A percentile compares a stretch with the other conserved stretches of the same genome.
These are phyloP conservation scores for Cochlearius cochlearius DNA, from an alignment of 2,113 vertebrate genomes.

Conservation along the genomic window DNA sequence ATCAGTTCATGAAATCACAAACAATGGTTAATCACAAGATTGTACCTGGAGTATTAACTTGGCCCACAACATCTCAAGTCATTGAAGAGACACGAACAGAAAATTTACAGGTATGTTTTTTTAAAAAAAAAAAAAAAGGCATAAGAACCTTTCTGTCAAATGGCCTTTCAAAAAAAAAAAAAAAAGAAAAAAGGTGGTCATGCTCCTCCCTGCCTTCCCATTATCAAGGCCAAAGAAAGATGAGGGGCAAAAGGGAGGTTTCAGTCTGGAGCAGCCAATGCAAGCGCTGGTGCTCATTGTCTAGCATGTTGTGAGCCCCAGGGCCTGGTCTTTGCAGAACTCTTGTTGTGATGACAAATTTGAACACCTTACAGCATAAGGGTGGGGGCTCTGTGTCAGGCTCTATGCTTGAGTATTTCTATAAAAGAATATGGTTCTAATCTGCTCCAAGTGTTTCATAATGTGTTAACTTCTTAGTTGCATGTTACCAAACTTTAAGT, in stretches of 20 bases:
- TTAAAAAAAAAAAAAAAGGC: background rate
- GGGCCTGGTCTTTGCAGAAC: background rate
- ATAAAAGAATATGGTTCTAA: background rate
- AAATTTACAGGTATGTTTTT: constrained; percentile 78
- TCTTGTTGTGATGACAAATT: background rate
- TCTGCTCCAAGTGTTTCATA: background rate
- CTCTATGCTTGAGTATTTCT: background rate
- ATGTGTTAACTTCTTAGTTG: background rate
- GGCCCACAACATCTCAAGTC: constrained; percentile 86
- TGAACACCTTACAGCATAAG: background rate
- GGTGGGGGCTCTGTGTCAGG: background rate
- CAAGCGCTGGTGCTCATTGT: background rate
- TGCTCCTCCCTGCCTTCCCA: background rate
- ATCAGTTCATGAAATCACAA: constrained; percentile 81
- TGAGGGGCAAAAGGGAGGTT: background rate
- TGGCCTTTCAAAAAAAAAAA: background rate
- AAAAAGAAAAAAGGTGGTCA: background rate
- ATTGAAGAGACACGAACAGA: constrained; percentile 85
- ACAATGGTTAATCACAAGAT: constrained; percentile 81
- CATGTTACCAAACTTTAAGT: fast-evolving
- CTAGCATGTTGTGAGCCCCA: background rate
- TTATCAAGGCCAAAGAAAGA: no score
- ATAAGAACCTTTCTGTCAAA: background rate
- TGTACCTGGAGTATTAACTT: constrained; percentile 86
- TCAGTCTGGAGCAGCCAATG: background rate